Evolutionary conservation across 2,113 vertebrate genomes (phyloP), one percentile per base, ranked within the genome.

Genomic region (Thymallus thymallus): DNA sequence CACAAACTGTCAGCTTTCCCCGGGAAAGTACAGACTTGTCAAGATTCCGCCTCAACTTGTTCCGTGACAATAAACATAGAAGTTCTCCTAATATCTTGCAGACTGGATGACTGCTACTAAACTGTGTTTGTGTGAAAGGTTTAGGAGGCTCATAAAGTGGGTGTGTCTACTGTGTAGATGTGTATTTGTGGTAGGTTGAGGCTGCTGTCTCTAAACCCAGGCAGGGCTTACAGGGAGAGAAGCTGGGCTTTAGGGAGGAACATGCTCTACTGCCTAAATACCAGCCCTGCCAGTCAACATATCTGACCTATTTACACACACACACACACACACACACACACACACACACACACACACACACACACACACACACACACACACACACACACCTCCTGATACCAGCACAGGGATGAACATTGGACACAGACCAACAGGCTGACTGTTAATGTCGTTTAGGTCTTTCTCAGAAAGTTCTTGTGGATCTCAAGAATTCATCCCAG

Each of bases 251-350:
- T 78, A 80, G 74, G 61, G 73, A 86, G 75, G 68, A 68, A 66
- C 80, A 73, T 23, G 80, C 81, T 87, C 85, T 83, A 81, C 73
- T 85, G 80, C 73, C 67, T 74, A 86, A 76, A 84, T 85, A 84
- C 78, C 84, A 80, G 61, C 35, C 41, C 81, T 73, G 74, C 73
- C 76, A 78, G 83, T 85, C 72, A 86, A 81, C 73, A 85, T 82
- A 77, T 76, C 55, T 87, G 87, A 89, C 87, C 83, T 85, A 86
- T 48, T 65, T 83, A 82, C 86, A 80, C 46, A 0, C 56, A 41
- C 35, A 41, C 1, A 41, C 35, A 41, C 7, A 41, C 7, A 35
- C 0, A 35, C 7, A 35, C 7, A 35, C 35, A 35, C 6, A 35
- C 1, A 35, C 32, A 26, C 26, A 26, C 1, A 26, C 26, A 26